Evolutionary conservation across 2,888 invertebrate species (phyloP).

Genomic region (Athalia cordata): DNA sequence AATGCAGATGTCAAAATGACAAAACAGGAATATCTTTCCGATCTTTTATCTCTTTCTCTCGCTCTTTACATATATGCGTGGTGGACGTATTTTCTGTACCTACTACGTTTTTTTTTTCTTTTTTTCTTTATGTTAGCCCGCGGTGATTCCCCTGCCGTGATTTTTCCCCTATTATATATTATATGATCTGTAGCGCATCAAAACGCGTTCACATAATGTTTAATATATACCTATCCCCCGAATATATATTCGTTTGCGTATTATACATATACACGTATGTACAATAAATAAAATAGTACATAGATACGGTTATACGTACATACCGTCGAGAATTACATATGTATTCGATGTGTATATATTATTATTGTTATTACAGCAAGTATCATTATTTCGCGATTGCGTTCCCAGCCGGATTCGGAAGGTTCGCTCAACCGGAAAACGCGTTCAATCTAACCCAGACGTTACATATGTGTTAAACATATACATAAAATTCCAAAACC

Average conservation of each 20-base stretch:
- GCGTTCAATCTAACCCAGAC: background rate
- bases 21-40: conserved; percentile 3
- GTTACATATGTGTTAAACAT: too few relatives aligned
- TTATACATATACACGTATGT: too few relatives aligned
- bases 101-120: background rate
- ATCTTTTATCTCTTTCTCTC: background rate
- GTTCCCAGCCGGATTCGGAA: conserved; percentile 61
- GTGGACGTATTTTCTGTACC: background rate
- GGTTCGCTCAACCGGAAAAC: conserved; percentile 65
- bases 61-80: background rate
- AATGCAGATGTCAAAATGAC: conserved; percentile 41
- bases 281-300: too few relatives aligned
- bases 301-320: too few relatives aligned
- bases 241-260: too few relatives aligned
- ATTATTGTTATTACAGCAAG: conserved; percentile 18
- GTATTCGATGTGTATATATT: background rate
- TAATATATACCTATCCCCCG: too few relatives aligned
- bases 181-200: background rate
- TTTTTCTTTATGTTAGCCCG: conserved; percentile 52
- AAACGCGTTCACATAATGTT: background rate
- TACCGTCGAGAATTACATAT: background rate
- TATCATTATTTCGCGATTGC: conserved; percentile 70
- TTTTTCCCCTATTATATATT: conserved; percentile 54
- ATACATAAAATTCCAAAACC: too few relatives aligned
- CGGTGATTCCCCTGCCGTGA: conserved; percentile 59